phyloP scores from a whole-genome alignment of 2,888 invertebrate species.

The Smittia aterrima region DNA sequence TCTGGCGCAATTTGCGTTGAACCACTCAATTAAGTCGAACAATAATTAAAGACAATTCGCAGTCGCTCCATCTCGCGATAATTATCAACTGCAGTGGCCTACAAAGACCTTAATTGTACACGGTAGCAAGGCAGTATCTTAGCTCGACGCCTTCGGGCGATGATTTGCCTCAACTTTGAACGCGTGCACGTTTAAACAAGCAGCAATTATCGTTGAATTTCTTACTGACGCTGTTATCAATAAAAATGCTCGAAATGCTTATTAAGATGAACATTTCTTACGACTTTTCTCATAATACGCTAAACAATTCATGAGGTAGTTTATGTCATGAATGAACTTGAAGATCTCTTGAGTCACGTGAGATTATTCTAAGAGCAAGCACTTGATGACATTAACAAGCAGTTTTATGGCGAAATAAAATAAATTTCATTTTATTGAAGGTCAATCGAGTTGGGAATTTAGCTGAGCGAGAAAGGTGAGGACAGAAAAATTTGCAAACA shows the following conservation, averaged over 20 bases:
- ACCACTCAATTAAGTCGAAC: neutral
- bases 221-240: neutral
- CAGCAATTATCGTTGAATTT: slow-evolving; percentile 5
- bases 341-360: neutral
- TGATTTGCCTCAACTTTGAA: neutral
- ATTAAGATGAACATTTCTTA: neutral
- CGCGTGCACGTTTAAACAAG: slow-evolving; percentile 25
- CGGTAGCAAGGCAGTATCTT: neutral
- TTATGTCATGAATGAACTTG: neutral
- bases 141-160: neutral
- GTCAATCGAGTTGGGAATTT: neutral
- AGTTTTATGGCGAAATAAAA: neutral
- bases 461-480: neutral
- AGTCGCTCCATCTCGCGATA: neutral
- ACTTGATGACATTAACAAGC: neutral
- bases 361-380: neutral
- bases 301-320: neutral
- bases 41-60: neutral
- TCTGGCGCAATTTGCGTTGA: neutral
- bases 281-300: neutral
- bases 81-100: slow-evolving; percentile 9
- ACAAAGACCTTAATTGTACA: neutral
- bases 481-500: neutral
- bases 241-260: neutral
- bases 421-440: neutral